Evolutionary conservation across 2,113 vertebrate species (phyloP).

Genomic region (Osmerus mordax): DNA sequence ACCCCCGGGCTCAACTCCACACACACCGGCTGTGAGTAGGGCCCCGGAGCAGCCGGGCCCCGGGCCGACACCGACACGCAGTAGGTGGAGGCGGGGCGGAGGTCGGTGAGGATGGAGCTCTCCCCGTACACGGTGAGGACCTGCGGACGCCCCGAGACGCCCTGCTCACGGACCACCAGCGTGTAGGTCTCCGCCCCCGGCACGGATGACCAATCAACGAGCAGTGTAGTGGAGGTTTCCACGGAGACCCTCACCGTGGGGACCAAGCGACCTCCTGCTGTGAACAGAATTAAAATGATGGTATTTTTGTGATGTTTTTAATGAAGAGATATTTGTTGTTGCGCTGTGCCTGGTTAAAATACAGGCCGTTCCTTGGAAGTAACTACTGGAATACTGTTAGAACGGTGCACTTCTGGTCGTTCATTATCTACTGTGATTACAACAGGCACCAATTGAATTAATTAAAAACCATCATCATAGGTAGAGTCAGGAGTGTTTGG

Average conservation of each 20-base stretch:
- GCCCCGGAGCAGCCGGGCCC: background rate
- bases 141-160: constrained; percentile 5
- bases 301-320: background rate
- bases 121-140: constrained; percentile 35
- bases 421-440: too few relatives aligned
- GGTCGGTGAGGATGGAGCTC: constrained; percentile 30
- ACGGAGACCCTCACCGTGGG: constrained; percentile 58
- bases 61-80: constrained; percentile 49
- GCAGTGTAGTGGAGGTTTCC: constrained; percentile 31
- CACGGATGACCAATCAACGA: constrained; percentile 43
- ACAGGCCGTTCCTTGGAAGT: too few relatives aligned
- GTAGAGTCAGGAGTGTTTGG: too few relatives aligned
- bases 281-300: background rate
- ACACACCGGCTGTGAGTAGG: constrained; percentile 52
- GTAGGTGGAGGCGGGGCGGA: constrained; percentile 43
- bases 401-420: too few relatives aligned
- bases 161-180: constrained; percentile 36
- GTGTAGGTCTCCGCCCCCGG: constrained; percentile 37
- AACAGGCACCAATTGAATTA: too few relatives aligned
- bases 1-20: constrained; percentile 19
- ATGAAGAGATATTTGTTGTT: background rate
- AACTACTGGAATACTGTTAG: too few relatives aligned
- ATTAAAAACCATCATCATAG: too few relatives aligned
- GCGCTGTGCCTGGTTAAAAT: too few relatives aligned
- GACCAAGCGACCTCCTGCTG: constrained; percentile 29